These are phyloP conservation scores for Nomada flava DNA, from an alignment of 2,888 invertebrate genomes.

Conservation along the genomic window DNA sequence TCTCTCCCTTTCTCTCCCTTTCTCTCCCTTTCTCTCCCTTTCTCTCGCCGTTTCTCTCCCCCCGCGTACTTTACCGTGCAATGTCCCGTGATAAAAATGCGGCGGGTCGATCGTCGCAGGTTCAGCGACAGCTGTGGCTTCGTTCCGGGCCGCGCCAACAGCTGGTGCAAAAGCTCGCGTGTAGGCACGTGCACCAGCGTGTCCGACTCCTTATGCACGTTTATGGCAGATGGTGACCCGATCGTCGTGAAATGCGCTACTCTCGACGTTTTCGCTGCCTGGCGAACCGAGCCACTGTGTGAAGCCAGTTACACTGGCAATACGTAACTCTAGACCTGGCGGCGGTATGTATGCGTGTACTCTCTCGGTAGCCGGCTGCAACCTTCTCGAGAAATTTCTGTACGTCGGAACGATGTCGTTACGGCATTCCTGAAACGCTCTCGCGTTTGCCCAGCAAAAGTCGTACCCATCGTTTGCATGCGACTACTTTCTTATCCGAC, in stretches of 20 bases:
- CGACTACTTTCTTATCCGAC: not conserved
- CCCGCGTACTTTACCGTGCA: conserved; percentile 2
- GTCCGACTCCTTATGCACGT: conserved; percentile 50
- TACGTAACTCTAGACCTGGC: conserved; percentile 50
- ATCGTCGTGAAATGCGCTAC: conserved; percentile 42
- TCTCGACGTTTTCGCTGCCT: conserved; percentile 17
- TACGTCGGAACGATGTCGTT: conserved; percentile 29
- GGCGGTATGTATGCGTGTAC: not conserved
- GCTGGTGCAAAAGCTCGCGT: conserved; percentile 69
- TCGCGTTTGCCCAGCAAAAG: not conserved
- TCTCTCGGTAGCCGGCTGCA: conserved; percentile 34
- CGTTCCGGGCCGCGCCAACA: conserved; percentile 52
- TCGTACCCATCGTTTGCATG: conserved; percentile 15
- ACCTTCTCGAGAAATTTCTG: conserved; percentile 25
- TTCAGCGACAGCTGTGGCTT: conserved; percentile 59
- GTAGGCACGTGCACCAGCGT: conserved; percentile 62
- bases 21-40: not conserved
- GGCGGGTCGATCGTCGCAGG: conserved; percentile 55
- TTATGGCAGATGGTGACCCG: conserved; percentile 67
- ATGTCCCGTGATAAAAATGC: conserved; percentile 45
- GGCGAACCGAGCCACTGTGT: not conserved
- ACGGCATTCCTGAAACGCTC: conserved; percentile 27
- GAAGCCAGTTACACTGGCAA: conserved; percentile 42
- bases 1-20: not conserved
- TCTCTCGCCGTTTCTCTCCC: not conserved